These are phyloP conservation scores for Eupsilia transversa DNA, from an alignment of 2,888 invertebrate genomes.

Conservation along the genomic window DNA sequence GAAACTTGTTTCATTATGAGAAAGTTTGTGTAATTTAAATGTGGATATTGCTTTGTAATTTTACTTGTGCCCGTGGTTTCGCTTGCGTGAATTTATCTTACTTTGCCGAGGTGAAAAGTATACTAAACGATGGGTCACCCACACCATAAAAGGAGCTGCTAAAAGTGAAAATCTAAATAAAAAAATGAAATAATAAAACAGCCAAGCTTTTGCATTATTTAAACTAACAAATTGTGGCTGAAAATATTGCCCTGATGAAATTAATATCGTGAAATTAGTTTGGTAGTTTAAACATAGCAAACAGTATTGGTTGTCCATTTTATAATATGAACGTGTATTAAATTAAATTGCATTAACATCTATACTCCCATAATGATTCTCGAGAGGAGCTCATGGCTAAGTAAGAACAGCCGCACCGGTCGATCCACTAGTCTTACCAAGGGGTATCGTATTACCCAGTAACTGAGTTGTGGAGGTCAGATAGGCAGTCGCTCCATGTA, in stretches of 20 bases:
- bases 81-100: background rate
- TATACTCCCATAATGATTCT: too few species aligned
- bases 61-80: slow-evolving; percentile 5
- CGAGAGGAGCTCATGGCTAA: too few species aligned
- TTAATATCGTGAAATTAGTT: slow-evolving; percentile 15
- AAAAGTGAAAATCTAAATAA: background rate
- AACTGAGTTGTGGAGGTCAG: too few species aligned
- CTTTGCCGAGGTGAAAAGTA: background rate
- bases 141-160: background rate
- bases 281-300: slow-evolving; percentile 3
- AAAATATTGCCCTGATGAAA: slow-evolving; percentile 9
- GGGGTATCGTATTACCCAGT: too few species aligned
- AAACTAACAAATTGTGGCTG: background rate
- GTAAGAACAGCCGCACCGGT: too few species aligned
- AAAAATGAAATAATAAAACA: background rate
- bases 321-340: background rate
- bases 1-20: slow-evolving; percentile 41
- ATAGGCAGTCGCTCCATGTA: too few species aligned
- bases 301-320: slow-evolving; percentile 19
- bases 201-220: background rate
- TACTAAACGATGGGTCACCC: background rate
- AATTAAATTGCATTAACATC: slow-evolving; percentile 11
- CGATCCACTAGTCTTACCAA: too few species aligned
- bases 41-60: slow-evolving; percentile 35
- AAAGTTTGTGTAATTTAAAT: slow-evolving; percentile 47